Base-by-base conservation (phyloP, 2,888 invertebrate genomes). In the Acanthosepion pharaonis region DNA sequence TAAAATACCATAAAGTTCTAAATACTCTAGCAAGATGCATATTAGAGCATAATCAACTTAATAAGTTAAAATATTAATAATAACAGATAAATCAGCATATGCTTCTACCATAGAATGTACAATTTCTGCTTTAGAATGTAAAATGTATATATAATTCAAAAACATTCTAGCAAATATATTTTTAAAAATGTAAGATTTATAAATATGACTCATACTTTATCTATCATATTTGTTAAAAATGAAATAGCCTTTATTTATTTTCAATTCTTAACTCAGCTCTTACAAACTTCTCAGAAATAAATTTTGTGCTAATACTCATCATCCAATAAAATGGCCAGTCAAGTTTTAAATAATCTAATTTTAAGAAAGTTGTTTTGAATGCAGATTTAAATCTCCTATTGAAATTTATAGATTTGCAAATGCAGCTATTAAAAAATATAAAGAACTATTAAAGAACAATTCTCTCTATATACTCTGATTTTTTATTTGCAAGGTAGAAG, bases 281-380 rank as follows among this genome's bases (percentile, higher is more conserved):
- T 78, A 78, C n/a, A 78, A 78, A 78, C n/a, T 78, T 78, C n/a
- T n/a, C 78, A 78, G 28, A n/a, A 78, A 78, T 78, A 78, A 78
- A 78, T 78, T 15, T 15, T n/a, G n/a, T 8, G 9, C 9, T 78
- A 78, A 78, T 8, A 78, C 9, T 78, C n/a, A 11, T 78, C 9
- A 9, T 15, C n/a, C 78, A 78, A 78, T 59, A 59, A 59, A 59
- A 3, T 59, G 20, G 20, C 28, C 9, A n/a, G 78, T 78, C 78
- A 78, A 78, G n/a, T 78, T 78, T n/a, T n/a, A 78, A 78, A 78
- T n/a, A 78, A 78, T 78, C n/a, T 78, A 15, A 78, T 78, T n/a
- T n/a, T 78, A 78, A 78, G n/a, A 78, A 59, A 25, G 20, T 20
- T 59, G 78, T 78, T 78, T 78, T 78, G 78, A 78, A 78, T 78